Percentiles rank a stretch among this genome's conserved stretches.
phyloP scores from a whole-genome alignment of 2,113 vertebrate species.

The Oostethus manadensis region DNA sequence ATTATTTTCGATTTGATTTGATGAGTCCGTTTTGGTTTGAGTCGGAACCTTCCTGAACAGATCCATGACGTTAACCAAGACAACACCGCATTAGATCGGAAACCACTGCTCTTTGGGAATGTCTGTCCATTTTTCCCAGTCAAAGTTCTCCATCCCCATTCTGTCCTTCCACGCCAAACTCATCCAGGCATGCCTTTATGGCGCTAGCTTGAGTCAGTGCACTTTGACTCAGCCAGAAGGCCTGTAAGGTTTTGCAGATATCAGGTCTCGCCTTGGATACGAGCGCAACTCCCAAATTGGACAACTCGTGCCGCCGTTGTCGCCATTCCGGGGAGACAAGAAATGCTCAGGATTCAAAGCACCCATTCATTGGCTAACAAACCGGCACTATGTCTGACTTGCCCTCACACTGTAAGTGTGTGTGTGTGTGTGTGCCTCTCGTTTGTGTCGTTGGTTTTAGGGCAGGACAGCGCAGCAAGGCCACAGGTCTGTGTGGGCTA shows the following conservation, averaged over 20 bases:
- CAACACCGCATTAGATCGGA: too few relatives aligned
- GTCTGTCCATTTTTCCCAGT: too few relatives aligned
- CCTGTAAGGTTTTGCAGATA: background rate
- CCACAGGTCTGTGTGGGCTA: slow-evolving; percentile 56
- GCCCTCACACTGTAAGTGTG: slow-evolving; percentile 38
- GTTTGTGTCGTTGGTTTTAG: slow-evolving; percentile 57
- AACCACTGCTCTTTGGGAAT: too few relatives aligned
- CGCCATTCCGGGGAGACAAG: slow-evolving; percentile 41
- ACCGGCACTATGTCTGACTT: slow-evolving; percentile 58
- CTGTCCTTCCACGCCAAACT: too few relatives aligned
- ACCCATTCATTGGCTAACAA: slow-evolving; percentile 67
- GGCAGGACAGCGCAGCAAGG: slow-evolving; percentile 22
- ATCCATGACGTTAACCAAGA: too few relatives aligned
- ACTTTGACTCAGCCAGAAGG: too few relatives aligned
- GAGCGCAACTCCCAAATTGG: slow-evolving; percentile 51
- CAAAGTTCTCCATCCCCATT: too few relatives aligned
- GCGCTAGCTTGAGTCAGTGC: too few relatives aligned
- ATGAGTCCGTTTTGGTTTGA: too few relatives aligned
- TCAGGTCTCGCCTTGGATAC: slow-evolving; percentile 40
- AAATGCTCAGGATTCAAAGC: slow-evolving; percentile 60
- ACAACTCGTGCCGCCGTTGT: slow-evolving; percentile 47
- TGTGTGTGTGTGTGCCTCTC: slow-evolving; percentile 47
- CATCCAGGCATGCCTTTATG: too few relatives aligned
- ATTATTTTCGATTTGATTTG: too few relatives aligned
- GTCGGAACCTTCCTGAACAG: too few relatives aligned